Percentiles rank a stretch among this genome's conserved stretches.
Conservation (phyloP, 2,888 invertebrate species). For the Conistra vaccinii region DNA sequence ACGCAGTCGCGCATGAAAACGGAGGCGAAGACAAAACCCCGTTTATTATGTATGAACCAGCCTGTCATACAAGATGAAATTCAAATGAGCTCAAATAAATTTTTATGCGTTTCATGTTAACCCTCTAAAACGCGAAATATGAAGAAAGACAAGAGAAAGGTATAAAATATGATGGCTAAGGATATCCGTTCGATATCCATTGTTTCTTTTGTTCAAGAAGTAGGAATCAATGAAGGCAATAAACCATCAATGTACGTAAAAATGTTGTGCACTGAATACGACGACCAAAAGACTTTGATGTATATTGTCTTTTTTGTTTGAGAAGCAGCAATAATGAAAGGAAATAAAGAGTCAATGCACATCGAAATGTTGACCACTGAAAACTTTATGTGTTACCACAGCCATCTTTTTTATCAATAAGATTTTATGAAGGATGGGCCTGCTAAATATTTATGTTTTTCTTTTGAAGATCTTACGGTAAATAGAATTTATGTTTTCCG, state of each 20-base stretch:
- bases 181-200: background rate
- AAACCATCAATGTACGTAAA: background rate
- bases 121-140: conserved; percentile 69
- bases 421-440: conserved; percentile 30
- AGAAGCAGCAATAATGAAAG: background rate
- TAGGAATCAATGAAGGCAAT: background rate
- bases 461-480: conserved; percentile 37
- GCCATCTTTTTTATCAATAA: conserved; percentile 44
- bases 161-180: conserved; percentile 23
- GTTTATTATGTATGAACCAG: conserved; percentile 85
- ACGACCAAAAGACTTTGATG: background rate
- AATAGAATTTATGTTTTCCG: conserved; percentile 27
- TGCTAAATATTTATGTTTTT: conserved; percentile 59
- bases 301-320: conserved; percentile 17
- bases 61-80: conserved; percentile 82
- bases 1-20: conserved; percentile 46
- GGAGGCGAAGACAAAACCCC: conserved; percentile 48
- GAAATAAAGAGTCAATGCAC: background rate
- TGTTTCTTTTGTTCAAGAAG: background rate
- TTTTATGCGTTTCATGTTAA: conserved; percentile 84
- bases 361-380: conserved; percentile 34
- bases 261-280: background rate
- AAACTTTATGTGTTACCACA: conserved; percentile 9
- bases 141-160: background rate
- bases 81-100: conserved; percentile 85